Conservation (phyloP, 37 sponge, comb jelly and placozoan species). For the Geodia barretti region DNA sequence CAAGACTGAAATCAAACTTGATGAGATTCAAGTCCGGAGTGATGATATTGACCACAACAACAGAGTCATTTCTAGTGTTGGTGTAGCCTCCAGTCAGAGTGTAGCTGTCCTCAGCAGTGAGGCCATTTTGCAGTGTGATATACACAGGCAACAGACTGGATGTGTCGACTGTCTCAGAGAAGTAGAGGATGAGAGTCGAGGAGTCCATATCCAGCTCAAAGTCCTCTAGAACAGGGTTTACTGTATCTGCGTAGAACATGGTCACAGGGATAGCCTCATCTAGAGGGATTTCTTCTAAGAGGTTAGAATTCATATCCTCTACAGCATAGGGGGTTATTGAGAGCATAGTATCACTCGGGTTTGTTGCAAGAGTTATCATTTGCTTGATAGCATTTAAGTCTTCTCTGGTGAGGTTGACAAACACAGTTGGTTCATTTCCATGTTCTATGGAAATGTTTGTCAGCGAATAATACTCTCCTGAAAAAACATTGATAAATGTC, state of each 20-base stretch:
- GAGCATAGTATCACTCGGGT: slow-evolving; percentile 45
- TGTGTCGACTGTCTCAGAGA: slow-evolving; percentile 92
- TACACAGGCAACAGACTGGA: slow-evolving; percentile 34
- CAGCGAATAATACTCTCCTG: slow-evolving; percentile 51
- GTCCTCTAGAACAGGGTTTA: slow-evolving; percentile 59
- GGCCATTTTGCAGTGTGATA: slow-evolving; percentile 51
- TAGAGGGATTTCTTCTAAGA: slow-evolving; percentile 24
- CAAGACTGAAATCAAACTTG: slow-evolving; percentile 62
- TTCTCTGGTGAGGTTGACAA: slow-evolving; percentile 55
- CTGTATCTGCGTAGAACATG: slow-evolving; percentile 45
- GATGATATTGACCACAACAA: slow-evolving; percentile 74
- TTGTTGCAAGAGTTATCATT: slow-evolving; percentile 65
- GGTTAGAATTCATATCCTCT: slow-evolving; percentile 84
- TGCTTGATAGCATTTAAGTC: slow-evolving; percentile 85
- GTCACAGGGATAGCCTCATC: slow-evolving; percentile 37
- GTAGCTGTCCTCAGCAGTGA: slow-evolving; percentile 24
- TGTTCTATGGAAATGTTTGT: slow-evolving; percentile 55
- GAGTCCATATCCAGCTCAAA: slow-evolving; percentile 84
- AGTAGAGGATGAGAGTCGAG: slow-evolving; percentile 68
- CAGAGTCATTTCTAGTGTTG: slow-evolving; percentile 51
- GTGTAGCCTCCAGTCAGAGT: slow-evolving; percentile 74
- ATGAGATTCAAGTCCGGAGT: slow-evolving; percentile 70
- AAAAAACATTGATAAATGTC: slow-evolving; percentile 38
- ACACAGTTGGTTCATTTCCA: slow-evolving; percentile 76
- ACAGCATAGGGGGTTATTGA: slow-evolving; percentile 61